Conservation (phyloP, 2,113 vertebrate species). For the Ariopsis seemanni region DNA sequence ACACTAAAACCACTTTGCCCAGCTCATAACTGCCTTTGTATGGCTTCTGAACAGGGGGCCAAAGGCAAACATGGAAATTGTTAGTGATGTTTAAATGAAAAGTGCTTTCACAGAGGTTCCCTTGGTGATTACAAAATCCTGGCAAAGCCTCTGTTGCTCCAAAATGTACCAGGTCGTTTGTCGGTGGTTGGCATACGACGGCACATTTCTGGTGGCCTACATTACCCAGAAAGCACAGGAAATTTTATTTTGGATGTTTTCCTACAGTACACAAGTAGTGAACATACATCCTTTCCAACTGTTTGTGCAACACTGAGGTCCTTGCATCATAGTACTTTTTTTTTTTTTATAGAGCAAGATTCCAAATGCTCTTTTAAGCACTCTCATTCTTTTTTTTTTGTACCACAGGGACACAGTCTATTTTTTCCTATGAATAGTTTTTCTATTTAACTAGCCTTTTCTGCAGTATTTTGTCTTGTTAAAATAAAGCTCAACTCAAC, state of each 20-base stretch:
- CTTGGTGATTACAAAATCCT: slow-evolving; percentile 55
- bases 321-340: neutral
- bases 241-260: neutral
- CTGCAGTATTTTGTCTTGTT: neutral
- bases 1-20: neutral
- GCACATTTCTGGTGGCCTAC: neutral
- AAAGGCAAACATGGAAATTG: slow-evolving; percentile 61
- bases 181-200: neutral
- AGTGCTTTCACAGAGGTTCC: slow-evolving; percentile 47
- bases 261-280: slow-evolving; percentile 9
- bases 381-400: neutral
- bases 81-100: slow-evolving; percentile 62
- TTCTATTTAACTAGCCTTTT: neutral
- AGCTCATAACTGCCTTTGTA: neutral
- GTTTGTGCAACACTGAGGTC: neutral
- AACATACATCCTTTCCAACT: slow-evolving; percentile 7
- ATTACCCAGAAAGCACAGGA: slow-evolving; percentile 10
- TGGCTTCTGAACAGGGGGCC: slow-evolving; percentile 55
- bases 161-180: slow-evolving; percentile 27
- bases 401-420: neutral
- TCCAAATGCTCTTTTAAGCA: neutral
- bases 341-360: neutral
- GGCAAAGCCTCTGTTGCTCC: slow-evolving; percentile 47
- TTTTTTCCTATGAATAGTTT: neutral
- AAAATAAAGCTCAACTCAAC: neutral